These are phyloP conservation scores for Habropoda laboriosa DNA, from an alignment of 1,140 invertebrate genomes.

Conservation along the genomic window DNA sequence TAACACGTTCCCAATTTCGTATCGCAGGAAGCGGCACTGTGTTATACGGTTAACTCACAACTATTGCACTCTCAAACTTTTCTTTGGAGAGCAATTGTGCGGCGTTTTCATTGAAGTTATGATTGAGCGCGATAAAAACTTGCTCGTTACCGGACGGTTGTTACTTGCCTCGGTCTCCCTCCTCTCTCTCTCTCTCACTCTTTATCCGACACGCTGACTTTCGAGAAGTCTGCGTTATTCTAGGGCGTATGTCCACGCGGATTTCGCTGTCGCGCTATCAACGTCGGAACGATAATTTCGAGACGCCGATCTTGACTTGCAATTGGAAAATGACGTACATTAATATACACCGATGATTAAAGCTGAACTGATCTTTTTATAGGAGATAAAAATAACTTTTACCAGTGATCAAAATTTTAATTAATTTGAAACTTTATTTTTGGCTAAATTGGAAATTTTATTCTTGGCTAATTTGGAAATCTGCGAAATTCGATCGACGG, in stretches of 20 bases:
- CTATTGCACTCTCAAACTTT: slow-evolving; percentile 19
- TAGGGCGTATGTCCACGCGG: not conserved
- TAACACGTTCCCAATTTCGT: not conserved
- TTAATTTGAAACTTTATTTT: too few relatives aligned
- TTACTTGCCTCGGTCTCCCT: too few relatives aligned
- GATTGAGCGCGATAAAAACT: slow-evolving; percentile 39
- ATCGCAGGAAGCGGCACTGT: not conserved
- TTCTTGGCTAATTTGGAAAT: too few relatives aligned
- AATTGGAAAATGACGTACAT: too few relatives aligned
- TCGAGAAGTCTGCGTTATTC: not conserved
- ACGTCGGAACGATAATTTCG: not conserved
- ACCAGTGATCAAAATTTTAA: too few relatives aligned
- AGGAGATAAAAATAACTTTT: too few relatives aligned
- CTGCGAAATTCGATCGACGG: too few relatives aligned
- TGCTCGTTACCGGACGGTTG: slow-evolving; percentile 34
- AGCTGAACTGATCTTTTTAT: too few relatives aligned
- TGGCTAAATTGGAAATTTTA: too few relatives aligned
- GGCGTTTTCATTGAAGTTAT: slow-evolving; percentile 32
- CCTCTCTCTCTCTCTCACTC: not conserved
- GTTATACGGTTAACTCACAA: slow-evolving; percentile 18
- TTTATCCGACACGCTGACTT: slow-evolving; percentile 26
- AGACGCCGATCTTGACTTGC: too few relatives aligned
- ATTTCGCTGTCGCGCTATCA: not conserved
- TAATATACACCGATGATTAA: too few relatives aligned
- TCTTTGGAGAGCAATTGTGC: slow-evolving; percentile 23